These are phyloP conservation scores for Phocides pigmalion DNA, from an alignment of 1,140 invertebrate genomes.

Conservation along the genomic window DNA sequence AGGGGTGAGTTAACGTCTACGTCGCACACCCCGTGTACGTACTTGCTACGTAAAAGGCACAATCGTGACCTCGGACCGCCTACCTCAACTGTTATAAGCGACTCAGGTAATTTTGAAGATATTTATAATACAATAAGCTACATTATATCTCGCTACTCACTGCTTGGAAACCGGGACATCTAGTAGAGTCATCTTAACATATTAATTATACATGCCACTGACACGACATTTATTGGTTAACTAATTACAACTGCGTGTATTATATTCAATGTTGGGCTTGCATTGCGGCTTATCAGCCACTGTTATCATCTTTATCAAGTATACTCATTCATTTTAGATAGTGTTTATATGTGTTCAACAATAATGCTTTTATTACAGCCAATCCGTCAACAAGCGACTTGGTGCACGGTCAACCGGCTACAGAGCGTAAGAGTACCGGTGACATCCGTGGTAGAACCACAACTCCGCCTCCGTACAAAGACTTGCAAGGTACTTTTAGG, in stretches of 20 bases:
- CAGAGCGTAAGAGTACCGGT: conserved; percentile 54
- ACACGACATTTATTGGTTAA: conserved; percentile 32
- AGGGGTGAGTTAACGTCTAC: conserved; percentile 42
- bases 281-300: conserved; percentile 54
- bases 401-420: conserved; percentile 39
- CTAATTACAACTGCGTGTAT: conserved; percentile 24
- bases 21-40: conserved; percentile 56
- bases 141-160: conserved; percentile 16
- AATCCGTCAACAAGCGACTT: conserved; percentile 59
- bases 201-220: conserved; percentile 26
- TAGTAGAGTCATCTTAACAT: conserved; percentile 27
- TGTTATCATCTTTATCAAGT: conserved; percentile 68
- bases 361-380: conserved; percentile 59
- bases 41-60: conserved; percentile 67
- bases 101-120: conserved; percentile 62
- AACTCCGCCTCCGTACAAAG: conserved; percentile 66
- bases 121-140: conserved; percentile 22
- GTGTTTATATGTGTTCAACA: conserved; percentile 40
- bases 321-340: conserved; percentile 66
- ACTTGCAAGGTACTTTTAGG: conserved; percentile 68
- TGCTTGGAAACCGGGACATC: conserved; percentile 25
- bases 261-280: conserved; percentile 44
- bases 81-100: conserved; percentile 68
- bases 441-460: conserved; percentile 52
- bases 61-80: conserved; percentile 64